Conservation (phyloP, 1,140 invertebrate species). For the Drosophila pruinosa region DNA sequence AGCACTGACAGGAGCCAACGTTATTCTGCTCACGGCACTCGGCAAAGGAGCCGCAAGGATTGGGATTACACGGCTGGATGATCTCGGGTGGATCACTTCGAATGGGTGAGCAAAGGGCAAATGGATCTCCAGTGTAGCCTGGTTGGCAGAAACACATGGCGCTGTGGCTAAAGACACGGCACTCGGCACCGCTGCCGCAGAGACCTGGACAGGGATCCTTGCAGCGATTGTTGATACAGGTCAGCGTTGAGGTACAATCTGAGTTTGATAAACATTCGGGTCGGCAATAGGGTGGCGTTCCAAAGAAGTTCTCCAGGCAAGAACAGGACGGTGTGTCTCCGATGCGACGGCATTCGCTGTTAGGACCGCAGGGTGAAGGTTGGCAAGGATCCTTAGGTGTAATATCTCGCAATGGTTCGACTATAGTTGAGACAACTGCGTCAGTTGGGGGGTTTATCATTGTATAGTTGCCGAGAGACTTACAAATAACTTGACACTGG, state of each 20-base stretch:
- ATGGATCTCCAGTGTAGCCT: constrained; percentile 89
- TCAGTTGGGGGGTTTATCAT: background rate
- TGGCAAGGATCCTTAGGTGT: constrained; percentile 86
- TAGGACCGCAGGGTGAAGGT: constrained; percentile 90
- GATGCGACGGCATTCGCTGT: constrained; percentile 87
- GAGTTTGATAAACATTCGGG: constrained; percentile 87
- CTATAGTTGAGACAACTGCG: constrained; percentile 24
- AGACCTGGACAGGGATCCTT: constrained; percentile 89
- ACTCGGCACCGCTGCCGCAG: constrained; percentile 89
- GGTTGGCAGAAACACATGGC: constrained; percentile 88
- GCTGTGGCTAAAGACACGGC: constrained; percentile 89
- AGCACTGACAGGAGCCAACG: constrained; percentile 84
- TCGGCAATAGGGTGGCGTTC: constrained; percentile 87
- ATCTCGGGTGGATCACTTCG: constrained; percentile 79
- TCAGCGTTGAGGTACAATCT: constrained; percentile 86
- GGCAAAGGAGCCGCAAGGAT: constrained; percentile 85
- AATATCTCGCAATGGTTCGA: constrained; percentile 68
- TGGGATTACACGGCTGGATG: constrained; percentile 84
- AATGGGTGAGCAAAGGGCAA: constrained; percentile 84
- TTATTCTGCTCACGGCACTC: constrained; percentile 83
- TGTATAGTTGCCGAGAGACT: constrained; percentile 36
- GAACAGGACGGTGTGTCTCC: constrained; percentile 86
- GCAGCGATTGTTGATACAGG: constrained; percentile 87
- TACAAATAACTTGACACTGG: constrained; percentile 86
- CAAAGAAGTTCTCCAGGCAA: constrained; percentile 86